Evolutionary conservation across 2,888 invertebrate species (phyloP), one percentile per base, ranked within the genome.

Genomic region (Nudaria mundana): DNA sequence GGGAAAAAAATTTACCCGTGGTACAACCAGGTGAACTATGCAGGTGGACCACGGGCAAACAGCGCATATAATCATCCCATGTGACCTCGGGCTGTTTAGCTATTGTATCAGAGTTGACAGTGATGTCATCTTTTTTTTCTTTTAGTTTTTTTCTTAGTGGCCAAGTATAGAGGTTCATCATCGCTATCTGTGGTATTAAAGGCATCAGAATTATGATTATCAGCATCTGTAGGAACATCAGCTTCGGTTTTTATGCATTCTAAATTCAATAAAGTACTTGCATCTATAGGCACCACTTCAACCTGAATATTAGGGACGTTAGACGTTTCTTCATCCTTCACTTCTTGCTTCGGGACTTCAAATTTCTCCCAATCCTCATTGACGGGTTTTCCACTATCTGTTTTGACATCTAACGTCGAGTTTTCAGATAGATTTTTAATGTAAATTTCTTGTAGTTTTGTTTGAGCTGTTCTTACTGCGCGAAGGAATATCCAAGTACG

Each of bases 401-500:
- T 25, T 40, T 70, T 65, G 3, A 60, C 39, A 1, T 49, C 46
- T 0, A 39, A n/a, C 23, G 5, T 6, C 2, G 33, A 14, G 5
- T 29, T 34, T 20, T 57, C 51, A 1, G 45, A 45, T 2, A 52
- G 54, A 2, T 31, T 37, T 25, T 68, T 64, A 0, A 41, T 12
- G 40, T 64, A 73, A 52, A 87, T 73, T 2, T 52, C 44, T 2
- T 58, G 37, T 32, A 88, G 57, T 68, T 82, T 87, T 0, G 55
- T 51, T 45, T 88, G 88, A 2, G 88, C 87, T 1, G 60, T 49
- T 8, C 85, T 69, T 0, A 83, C 79, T 13, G 73, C 78, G 44
- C 82, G 75, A 6, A 88, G 54, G 46, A 88, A 88, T 5, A 64
- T 49, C 80, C 83, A 88, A 1, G 87, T 85, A 46, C 81, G 77